Evolutionary conservation across 2,888 invertebrate genomes (phyloP), one percentile per base, ranked within the genome.

Genomic region (Geophilus truncorum): DNA sequence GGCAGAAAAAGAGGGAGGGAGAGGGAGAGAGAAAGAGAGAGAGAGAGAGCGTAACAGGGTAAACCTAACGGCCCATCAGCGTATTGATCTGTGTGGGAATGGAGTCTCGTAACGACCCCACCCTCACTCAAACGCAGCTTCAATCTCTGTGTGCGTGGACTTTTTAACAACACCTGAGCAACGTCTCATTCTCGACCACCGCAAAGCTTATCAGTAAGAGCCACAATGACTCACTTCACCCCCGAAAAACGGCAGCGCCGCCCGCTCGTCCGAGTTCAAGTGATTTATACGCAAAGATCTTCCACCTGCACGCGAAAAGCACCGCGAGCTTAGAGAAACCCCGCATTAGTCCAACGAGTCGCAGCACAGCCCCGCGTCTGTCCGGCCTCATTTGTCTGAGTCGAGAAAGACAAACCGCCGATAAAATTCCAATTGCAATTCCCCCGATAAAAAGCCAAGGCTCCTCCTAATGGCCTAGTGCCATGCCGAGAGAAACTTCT

Each of bases 371-470:
- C n/a, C 25, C 70, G 70, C 70, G 70, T 70, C 70, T 70, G 70
- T 70, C 70, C 70, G n/a, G 70, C 23, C 70, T 70, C 70, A 70
- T 70, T 70, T 70, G 70, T 70, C 70, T 70, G 77, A 36, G 77
- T 36, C 32, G 77, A 77, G 34, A 36, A 77, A 77, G 36, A 77
- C 77, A 36, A 70, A 70, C 77, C 36, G 34, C 77, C 77, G 77
- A 77, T 77, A 77, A 77, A 77, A 77, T 77, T 77, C 77, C 77
- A 77, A 77, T 77, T 77, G 77, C 77, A 77, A 77, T 36, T 32
- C 77, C 77, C 70, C 70, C 70, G 70, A 70, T 70, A 70, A 70
- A 70, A 70, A 70, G 70, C 70, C 70, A 70, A 70, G 70, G 70
- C 70, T 70, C 70, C 70, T 70, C 70, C 70, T 70, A 70, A 70